Evolutionary conservation across 1,140 invertebrate genomes (phyloP).

Genomic region (Panulirus ornatus): DNA sequence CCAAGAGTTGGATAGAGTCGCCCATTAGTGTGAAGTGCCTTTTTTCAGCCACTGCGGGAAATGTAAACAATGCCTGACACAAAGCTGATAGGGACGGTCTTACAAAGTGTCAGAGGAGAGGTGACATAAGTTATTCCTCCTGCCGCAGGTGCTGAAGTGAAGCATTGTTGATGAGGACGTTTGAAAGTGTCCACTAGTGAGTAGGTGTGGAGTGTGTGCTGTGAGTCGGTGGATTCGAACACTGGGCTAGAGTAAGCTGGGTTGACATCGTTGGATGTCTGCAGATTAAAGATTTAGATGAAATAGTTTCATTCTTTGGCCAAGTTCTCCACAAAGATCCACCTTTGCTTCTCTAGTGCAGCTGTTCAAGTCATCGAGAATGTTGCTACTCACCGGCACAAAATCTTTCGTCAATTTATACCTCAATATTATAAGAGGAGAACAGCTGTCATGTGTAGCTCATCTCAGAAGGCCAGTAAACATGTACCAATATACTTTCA

Average conservation of each 20-base stretch:
- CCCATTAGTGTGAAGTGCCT: not conserved
- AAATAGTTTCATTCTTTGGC: not conserved
- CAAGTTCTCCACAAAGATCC: not conserved
- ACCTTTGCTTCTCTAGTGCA: too few species aligned
- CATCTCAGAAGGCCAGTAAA: not conserved
- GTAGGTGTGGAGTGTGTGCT: not conserved
- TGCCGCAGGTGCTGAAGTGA: not conserved
- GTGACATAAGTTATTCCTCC: not conserved
- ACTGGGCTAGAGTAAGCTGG: not conserved
- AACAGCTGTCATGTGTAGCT: conserved; percentile 8
- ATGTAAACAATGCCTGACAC: not conserved
- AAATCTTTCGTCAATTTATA: conserved; percentile 29
- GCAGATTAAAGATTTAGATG: not conserved
- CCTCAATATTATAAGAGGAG: conserved; percentile 29
- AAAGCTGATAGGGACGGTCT: not conserved
- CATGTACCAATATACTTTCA: not conserved
- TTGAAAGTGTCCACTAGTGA: not conserved
- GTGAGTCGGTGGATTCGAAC: not conserved
- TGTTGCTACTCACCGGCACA: not conserved
- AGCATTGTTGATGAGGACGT: not conserved
- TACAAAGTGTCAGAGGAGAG: conserved; percentile 22
- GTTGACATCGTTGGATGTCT: not conserved
- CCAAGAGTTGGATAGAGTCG: not conserved
- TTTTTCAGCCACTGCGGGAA: not conserved
- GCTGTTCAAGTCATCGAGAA: not conserved